Evolutionary conservation across 1,140 invertebrate genomes (phyloP), one percentile per base, ranked within the genome.

Genomic region (Spodoptera frugiperda): DNA sequence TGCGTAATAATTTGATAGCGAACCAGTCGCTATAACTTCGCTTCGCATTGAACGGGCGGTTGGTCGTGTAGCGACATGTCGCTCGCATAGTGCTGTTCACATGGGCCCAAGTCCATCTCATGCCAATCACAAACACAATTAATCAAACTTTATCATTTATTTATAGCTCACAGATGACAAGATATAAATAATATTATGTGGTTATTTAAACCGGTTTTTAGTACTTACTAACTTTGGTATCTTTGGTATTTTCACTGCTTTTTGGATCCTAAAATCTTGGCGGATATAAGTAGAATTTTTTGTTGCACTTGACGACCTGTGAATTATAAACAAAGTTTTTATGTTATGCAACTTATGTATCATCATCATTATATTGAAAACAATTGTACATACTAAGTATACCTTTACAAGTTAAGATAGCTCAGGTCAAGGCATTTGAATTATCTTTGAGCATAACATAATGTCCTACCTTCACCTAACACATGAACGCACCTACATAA

Each of bases 41-140:
- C 14, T 48, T 59, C 25, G 19, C 15, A 17, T 73, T n/a, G 54
- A 21, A 15, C 44, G 6, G 54, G 51, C 19, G 54, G 44, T 3
- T 59, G 71, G 44, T 61, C 71, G 53, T 73, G 71, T 73, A 61
- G 55, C 71, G 71, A 73, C 71, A 59, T 73, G 71, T 73, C 55
- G 14, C 19, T 15, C 14, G 9, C 46, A 39, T 61, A 73, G 71
- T 73, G 55, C 54, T 73, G 71, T 57, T 33, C 53, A 72, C 5
- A 44, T 15, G 51, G 57, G 17, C 68, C 39, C 48, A n/a, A 21
- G 68, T 72, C 30, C 33, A 21, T 72, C 51, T 44, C 12, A n/a
- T 19, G 17, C 17, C 33, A 57, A 57, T 55, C 53, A 72, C 15
- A 8, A 12, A 19, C 33, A 48, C n/a, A 57, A 72, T 72, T 17